Base-by-base conservation (phyloP, 1,140 invertebrate species). In the Reticulitermes speratus region DNA sequence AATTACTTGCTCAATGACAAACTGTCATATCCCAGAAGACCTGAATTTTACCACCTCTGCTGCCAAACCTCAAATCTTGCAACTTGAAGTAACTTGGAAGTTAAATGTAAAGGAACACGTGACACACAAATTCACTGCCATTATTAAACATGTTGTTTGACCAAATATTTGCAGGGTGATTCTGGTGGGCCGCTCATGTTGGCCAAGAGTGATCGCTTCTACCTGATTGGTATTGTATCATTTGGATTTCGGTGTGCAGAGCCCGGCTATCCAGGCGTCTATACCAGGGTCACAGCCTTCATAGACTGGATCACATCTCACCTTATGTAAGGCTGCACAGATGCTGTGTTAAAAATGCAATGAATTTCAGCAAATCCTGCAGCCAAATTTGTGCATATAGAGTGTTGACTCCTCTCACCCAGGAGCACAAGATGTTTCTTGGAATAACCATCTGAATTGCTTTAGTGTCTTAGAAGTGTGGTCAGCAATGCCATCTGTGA, bases 111-210 rank as follows among this genome's bases (percentile, higher is more conserved):
- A 69, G n/a, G 5, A 21, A 23, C 65, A n/a, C 21, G n/a, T 16
- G 14, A 82, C 21, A 8, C 3, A 32, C n/a, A 30, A 44, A 8
- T 7, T 30, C 12, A 1, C 81, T 82, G 32, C n/a, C n/a, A 82
- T 16, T 44, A 82, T 3, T 44, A 32, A 82, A 0, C 9, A 1
- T 32, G 11, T 81, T n/a, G 25, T 32, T 19, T 32, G 25, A 81
- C n/a, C 21, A 16, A 82, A 82, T 82, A 82, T 82, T 83, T 90
- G 85, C 87, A 93, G 92, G 96, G 96, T 32, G 97, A 97, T 90
- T 97, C 96, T 55, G 96, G 96, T 14, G 97, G 97, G 32, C 96
- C 97, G 0, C 89, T 97, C 9, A 96, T 97, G 86, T 44, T 38
- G 23, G 38, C 86, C 0, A 65, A 14, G 25, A 44, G 21, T 7